A percentile compares a stretch with the other conserved stretches of the same genome.
These are phyloP conservation scores for Atractosteus spatula DNA, from an alignment of 2,113 vertebrate genomes.

Conservation along the genomic window DNA sequence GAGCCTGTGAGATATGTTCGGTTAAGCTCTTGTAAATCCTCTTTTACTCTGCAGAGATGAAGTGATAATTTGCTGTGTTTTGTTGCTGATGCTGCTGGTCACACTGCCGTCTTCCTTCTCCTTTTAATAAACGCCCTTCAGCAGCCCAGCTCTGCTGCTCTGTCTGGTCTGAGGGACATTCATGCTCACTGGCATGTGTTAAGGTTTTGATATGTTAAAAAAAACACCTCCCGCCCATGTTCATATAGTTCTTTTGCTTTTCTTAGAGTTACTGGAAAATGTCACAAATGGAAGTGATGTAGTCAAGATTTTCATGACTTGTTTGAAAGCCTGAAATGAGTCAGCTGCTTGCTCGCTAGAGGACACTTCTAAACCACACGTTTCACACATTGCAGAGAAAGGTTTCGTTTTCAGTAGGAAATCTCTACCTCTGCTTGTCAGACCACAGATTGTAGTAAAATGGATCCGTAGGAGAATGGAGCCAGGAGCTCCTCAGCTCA, in stretches of 20 bases:
- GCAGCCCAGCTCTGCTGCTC: no score
- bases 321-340: constrained; percentile 69
- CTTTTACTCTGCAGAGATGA: no score
- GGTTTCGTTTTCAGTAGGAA: constrained; percentile 52
- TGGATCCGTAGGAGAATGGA: neutral
- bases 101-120: no score
- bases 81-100: no score
- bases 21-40: no score
- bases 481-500: neutral
- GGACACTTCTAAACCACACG: constrained; percentile 66
- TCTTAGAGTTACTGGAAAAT: neutral
- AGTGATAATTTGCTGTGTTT: no score
- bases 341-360: constrained; percentile 66
- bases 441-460: constrained; percentile 40
- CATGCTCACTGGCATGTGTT: neutral
- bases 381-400: constrained; percentile 59
- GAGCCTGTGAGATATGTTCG: no score
- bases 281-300: neutral
- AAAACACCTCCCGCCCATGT: neutral
- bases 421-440: constrained; percentile 39
- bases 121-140: no score
- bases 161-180: neutral
- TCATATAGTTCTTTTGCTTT: neutral
- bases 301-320: constrained; percentile 47
- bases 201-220: neutral